Evolutionary conservation across 2,888 invertebrate genomes (phyloP), one percentile per base, ranked within the genome.

Genomic region (Agrochola litura): DNA sequence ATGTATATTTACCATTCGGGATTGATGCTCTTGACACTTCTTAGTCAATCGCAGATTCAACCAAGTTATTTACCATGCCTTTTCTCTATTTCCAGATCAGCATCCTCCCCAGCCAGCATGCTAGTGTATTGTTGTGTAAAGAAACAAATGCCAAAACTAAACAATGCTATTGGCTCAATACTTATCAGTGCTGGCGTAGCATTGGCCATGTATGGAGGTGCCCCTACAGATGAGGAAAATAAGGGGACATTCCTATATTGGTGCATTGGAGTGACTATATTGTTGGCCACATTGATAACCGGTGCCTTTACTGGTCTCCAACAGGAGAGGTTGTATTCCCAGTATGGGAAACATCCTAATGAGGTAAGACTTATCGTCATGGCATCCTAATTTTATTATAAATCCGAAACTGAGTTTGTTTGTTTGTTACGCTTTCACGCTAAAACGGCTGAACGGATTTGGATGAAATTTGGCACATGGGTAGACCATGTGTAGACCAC

Each of bases 71-170:
- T 56, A 72, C 75, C 43, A 54, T 64, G 54, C 0, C 3, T 41
- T 46, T 4, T 46, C 6, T 41, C 16, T 9, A 19, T 72, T 88
- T 93, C 19, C 90, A 96, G 96, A 80, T 96, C 96, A 56, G 96
- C 96, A 41, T 95, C 96, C 9, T 95, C 96, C 0, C 96, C 96
- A 43, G 95, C 95, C 49, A 96, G 96, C 81, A 95, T 96, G 95
- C 76, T 96, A 54, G 95, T 96, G 0, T 94, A 95, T 41, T 96
- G 96, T 89, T 92, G 89, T 82, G 90, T 92, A 4, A 95, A 95
- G 79, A 93, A 92, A 80, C 92, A 93, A 84, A 83, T 83, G 54
- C 96, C 96, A 60, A 94, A 93, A 88, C 49, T 90, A 0, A 92
- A 92, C 74, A 95, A 94, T 69, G 93, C 93, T 2, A 84, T 95